These are phyloP conservation scores for Malacoctenus gilli DNA, from an alignment of 2,797 vertebrate species.

Conservation along the genomic window DNA sequence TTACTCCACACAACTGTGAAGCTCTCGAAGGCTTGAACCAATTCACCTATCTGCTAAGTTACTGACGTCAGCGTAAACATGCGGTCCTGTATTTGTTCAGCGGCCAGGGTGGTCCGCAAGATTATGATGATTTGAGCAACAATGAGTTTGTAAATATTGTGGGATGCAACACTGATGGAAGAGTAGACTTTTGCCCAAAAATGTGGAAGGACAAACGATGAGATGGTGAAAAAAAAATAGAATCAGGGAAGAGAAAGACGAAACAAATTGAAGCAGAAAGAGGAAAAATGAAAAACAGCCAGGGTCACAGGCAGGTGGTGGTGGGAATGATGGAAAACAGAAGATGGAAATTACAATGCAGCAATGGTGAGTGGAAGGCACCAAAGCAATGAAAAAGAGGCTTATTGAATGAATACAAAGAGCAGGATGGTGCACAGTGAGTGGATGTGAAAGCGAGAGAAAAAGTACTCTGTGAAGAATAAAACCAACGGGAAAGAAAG, in stretches of 20 bases:
- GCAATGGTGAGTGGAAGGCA: conserved; percentile 46
- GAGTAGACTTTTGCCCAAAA: conserved; percentile 2
- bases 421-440: conserved; percentile 17
- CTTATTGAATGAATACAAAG: conserved; percentile 41
- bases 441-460: conserved; percentile 38
- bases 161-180: too few relatives aligned
- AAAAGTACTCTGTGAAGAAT: conserved; percentile 14
- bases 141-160: conserved; percentile 4
- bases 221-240: conserved; percentile 27
- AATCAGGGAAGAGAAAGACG: conserved; percentile 33
- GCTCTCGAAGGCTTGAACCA: conserved; percentile 19
- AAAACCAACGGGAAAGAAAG: neutral
- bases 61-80: conserved; percentile 28
- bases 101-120: conserved; percentile 9
- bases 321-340: conserved; percentile 52
- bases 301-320: conserved; percentile 44
- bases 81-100: too few relatives aligned
- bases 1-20: conserved; percentile 23
- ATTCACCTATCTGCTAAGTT: conserved; percentile 44
- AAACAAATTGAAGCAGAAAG: conserved; percentile 51
- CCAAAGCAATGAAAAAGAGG: conserved; percentile 42
- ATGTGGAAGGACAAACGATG: conserved; percentile 5
- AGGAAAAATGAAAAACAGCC: conserved; percentile 57
- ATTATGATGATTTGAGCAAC: neutral
- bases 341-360: conserved; percentile 48